These are phyloP conservation scores for Cyanoliseus patagonus DNA, from an alignment of 2,113 vertebrate species.

Conservation along the genomic window DNA sequence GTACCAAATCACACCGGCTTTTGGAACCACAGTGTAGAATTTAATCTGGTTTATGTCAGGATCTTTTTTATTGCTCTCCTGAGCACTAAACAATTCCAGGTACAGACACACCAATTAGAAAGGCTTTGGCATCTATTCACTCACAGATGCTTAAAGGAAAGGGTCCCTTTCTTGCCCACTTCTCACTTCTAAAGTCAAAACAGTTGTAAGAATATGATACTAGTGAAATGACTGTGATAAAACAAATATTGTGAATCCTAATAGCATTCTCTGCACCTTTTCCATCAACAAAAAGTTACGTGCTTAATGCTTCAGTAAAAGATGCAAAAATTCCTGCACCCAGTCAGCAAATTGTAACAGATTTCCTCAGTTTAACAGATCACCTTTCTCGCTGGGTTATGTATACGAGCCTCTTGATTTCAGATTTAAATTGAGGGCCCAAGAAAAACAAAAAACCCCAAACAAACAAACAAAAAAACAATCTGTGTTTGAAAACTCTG, in stretches of 20 bases:
- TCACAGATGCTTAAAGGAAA: background rate
- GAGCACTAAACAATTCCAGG: background rate
- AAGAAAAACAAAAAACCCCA: rapidly evolving
- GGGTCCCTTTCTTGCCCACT: background rate
- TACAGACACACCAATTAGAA: background rate
- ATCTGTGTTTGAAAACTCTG: background rate
- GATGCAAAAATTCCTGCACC: background rate
- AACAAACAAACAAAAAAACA: background rate
- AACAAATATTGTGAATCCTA: background rate
- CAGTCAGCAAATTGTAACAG: background rate
- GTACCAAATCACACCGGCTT: background rate
- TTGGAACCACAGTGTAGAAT: background rate
- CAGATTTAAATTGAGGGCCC: background rate
- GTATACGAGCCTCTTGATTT: background rate
- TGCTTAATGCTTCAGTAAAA: background rate
- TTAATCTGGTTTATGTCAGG: background rate
- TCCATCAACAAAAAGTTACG: background rate
- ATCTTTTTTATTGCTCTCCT: background rate
- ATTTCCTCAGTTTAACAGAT: background rate
- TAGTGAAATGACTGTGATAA: background rate
- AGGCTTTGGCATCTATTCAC: background rate
- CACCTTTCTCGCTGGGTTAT: background rate
- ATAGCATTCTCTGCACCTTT: background rate
- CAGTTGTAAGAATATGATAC: background rate
- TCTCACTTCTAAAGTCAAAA: background rate